These are phyloP conservation scores for Eristalis tenax DNA, from an alignment of 2,888 invertebrate species.

Conservation along the genomic window DNA sequence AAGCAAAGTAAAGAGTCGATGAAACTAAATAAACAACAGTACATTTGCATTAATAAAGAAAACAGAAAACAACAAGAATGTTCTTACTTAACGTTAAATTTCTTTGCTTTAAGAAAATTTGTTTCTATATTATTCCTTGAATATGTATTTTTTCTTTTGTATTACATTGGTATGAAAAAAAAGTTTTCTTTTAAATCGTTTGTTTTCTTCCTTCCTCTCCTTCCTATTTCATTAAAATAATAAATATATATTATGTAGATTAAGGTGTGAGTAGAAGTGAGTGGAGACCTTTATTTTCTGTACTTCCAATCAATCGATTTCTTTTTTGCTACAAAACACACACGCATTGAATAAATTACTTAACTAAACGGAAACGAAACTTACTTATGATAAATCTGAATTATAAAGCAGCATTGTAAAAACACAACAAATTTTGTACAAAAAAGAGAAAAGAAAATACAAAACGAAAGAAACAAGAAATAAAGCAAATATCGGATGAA, in stretches of 20 bases:
- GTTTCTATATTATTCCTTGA: slow-evolving; percentile 43
- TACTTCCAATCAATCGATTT: slow-evolving; percentile 25
- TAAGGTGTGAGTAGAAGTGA: slow-evolving; percentile 30
- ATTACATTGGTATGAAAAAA: neutral
- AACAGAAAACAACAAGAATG: neutral
- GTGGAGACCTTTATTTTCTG: slow-evolving; percentile 33
- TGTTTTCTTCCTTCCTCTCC: slow-evolving; percentile 18
- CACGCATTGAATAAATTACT: slow-evolving; percentile 14
- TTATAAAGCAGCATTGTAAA: slow-evolving; percentile 51
- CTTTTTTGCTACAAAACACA: slow-evolving; percentile 16
- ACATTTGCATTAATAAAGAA: slow-evolving; percentile 36
- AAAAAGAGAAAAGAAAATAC: slow-evolving; percentile 30
- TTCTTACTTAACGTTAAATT: slow-evolving; percentile 19
- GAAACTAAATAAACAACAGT: slow-evolving; percentile 55
- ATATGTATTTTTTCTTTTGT: slow-evolving; percentile 25
- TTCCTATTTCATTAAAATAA: neutral
- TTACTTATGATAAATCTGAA: slow-evolving; percentile 1
- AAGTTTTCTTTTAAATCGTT: slow-evolving; percentile 13
- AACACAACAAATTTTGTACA: slow-evolving; percentile 14
- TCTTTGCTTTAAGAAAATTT: slow-evolving; percentile 25
- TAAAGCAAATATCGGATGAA: slow-evolving; percentile 39
- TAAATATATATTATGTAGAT: slow-evolving; percentile 40
- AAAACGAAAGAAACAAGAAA: slow-evolving; percentile 46
- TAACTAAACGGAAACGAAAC: slow-evolving; percentile 11
- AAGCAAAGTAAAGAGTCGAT: slow-evolving; percentile 56